Percentiles rank a stretch among this genome's conserved stretches.
Conservation (phyloP, 2,797 vertebrate species). For the Ibycter americanus region DNA sequence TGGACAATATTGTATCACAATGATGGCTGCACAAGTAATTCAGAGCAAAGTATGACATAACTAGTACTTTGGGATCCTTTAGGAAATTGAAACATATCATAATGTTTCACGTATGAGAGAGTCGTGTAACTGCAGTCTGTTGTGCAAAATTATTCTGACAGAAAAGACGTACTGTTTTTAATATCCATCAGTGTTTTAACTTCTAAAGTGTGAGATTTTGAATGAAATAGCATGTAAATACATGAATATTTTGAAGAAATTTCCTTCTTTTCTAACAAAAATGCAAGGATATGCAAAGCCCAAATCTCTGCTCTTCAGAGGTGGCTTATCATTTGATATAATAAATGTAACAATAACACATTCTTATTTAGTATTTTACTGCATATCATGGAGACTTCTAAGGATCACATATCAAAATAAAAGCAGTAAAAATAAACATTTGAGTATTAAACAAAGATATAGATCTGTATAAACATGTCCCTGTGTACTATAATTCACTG, state of each 20-base stretch:
- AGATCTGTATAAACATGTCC: background rate
- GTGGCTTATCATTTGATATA: background rate
- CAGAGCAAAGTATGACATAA: background rate
- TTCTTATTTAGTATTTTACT: background rate
- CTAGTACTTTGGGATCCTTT: background rate
- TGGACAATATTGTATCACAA: background rate
- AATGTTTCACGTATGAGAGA: background rate
- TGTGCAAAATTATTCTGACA: constrained; percentile 4
- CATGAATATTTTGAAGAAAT: background rate
- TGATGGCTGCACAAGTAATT: background rate
- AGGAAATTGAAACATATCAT: background rate
- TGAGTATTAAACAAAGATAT: constrained; percentile 2
- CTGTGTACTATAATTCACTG: background rate
- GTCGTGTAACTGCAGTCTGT: background rate
- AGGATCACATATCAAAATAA: constrained; percentile 20
- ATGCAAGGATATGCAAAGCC: background rate
- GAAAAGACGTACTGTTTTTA: background rate
- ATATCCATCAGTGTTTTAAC: background rate
- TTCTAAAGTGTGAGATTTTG: background rate
- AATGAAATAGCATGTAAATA: background rate
- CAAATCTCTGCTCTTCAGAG: background rate
- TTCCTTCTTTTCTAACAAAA: background rate
- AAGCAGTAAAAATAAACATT: constrained; percentile 23
- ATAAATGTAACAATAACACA: background rate
- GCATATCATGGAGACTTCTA: background rate